Conservation (phyloP, 2,797 vertebrate species). For the Fistularia tabacaria region DNA sequence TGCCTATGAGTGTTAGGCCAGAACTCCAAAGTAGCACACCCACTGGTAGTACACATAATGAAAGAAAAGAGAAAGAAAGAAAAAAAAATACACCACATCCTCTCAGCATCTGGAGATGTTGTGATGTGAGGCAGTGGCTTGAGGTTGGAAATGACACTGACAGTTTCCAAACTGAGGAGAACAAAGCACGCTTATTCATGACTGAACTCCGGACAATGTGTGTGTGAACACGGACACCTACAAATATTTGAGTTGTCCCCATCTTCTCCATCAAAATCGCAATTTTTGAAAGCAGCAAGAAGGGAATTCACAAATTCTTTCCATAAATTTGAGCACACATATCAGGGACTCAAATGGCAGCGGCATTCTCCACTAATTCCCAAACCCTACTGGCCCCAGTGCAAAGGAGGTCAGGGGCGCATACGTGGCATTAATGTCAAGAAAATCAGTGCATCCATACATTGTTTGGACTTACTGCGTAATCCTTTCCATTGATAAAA, state of each 20-base stretch:
- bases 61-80: constrained; percentile 21
- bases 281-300: constrained; percentile 6
- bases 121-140: constrained; percentile 47
- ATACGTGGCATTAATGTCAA: constrained; percentile 62
- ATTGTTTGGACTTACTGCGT: constrained; percentile 74
- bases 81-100: constrained; percentile 61
- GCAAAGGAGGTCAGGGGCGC: constrained; percentile 43
- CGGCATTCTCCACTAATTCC: constrained; percentile 60
- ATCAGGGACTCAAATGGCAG: constrained; percentile 44
- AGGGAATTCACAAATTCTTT: constrained; percentile 42
- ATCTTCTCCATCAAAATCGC: constrained; percentile 26
- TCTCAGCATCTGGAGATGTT: constrained; percentile 67
- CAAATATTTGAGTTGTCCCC: constrained; percentile 40
- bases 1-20: not conserved
- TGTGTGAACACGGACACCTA: constrained; percentile 46
- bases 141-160: constrained; percentile 57
- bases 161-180: constrained; percentile 54
- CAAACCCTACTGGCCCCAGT: constrained; percentile 49
- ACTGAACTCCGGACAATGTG: constrained; percentile 58
- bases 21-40: constrained; percentile 37
- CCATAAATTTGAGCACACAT: constrained; percentile 49
- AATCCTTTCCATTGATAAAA: constrained; percentile 81
- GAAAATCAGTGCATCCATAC: constrained; percentile 71
- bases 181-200: constrained; percentile 66
- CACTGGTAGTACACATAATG: constrained; percentile 52